phyloP scores from a whole-genome alignment of 2,888 invertebrate genomes.

The Dromius quadrimaculatus region DNA sequence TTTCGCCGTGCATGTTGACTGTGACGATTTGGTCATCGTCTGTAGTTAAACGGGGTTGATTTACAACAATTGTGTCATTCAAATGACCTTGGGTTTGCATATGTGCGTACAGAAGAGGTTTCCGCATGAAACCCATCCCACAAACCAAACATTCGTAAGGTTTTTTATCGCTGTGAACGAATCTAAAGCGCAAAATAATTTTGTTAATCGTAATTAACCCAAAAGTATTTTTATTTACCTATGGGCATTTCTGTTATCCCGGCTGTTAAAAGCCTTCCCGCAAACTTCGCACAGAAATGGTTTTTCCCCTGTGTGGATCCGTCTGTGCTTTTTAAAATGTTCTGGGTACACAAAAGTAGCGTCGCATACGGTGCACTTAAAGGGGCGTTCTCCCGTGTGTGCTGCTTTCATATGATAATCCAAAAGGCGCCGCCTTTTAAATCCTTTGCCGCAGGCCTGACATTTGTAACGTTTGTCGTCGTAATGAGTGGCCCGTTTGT shows the following conservation, averaged over 20 bases:
- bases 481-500: slow-evolving; percentile 82
- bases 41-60: slow-evolving; percentile 80
- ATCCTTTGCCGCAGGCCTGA: slow-evolving; percentile 78
- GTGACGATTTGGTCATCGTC: slow-evolving; percentile 69
- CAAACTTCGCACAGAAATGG: slow-evolving; percentile 83
- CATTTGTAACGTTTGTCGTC: slow-evolving; percentile 82
- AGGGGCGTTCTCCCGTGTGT: slow-evolving; percentile 84
- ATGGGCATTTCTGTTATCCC: slow-evolving; percentile 88
- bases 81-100: slow-evolving; percentile 81
- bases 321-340: slow-evolving; percentile 83
- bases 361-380: slow-evolving; percentile 78
- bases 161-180: slow-evolving; percentile 88
- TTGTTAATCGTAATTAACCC: background rate
- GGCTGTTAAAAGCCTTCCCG: slow-evolving; percentile 85
- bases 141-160: slow-evolving; percentile 87
- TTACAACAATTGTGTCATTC: slow-evolving; percentile 85
- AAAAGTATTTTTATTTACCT: slow-evolving; percentile 56
- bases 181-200: slow-evolving; percentile 65
- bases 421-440: slow-evolving; percentile 77
- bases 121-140: slow-evolving; percentile 86
- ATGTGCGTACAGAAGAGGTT: slow-evolving; percentile 81
- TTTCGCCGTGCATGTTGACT: slow-evolving; percentile 63
- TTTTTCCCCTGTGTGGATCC: slow-evolving; percentile 83
- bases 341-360: slow-evolving; percentile 87
- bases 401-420: slow-evolving; percentile 86